Base-by-base conservation (phyloP, 2,113 vertebrate genomes). In the Leiothrix lutea region DNA sequence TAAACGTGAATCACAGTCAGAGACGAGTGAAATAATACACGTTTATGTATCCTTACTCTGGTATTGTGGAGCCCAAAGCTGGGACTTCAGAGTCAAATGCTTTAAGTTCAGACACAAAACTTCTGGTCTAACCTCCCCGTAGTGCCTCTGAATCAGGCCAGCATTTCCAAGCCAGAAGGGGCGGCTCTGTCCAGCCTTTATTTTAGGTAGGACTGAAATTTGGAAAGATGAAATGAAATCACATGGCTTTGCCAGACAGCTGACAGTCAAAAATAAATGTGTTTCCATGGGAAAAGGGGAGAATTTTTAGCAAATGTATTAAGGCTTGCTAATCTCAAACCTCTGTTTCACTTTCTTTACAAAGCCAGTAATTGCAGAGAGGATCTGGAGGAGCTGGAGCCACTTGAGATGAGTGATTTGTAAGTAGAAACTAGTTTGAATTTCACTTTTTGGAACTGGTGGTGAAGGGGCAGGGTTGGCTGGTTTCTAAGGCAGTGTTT, bases 241-340 rank as follows among this genome's bases (percentile, higher is more conserved):
- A 94, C 82, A 57, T 78, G 79, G 88, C 48, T 57, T 78, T 80
- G 56, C 87, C 87, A 95, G 92, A 94, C 87, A 92, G 84, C 94
- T 95, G 93, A 94, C 72, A 65, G 75, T 94, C 69, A 92, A 92
- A 96, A 88, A 94, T 91, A 90, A 96, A 94, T 84, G 36, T 84
- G 84, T 93, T 96, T 95, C 92, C 74, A 80, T 95, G 90, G 67
- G 94, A 74, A 77, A 83, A 70, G 16, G 38, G 79, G 58, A 90
- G 64, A 95, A 95, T 95, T 96, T 96, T 95, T 92, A 96, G 95
- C 44, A 90, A 84, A 84, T 51, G 50, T 74, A 94, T 92, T 91
- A 91, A 93, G 53, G 77, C 90, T 94, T 96, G 72, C 83, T 94
- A 95, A 94, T 92, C 94, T 91, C 73, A 90, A 86, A 53, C 48